phyloP scores from a whole-genome alignment of 1,140 invertebrate genomes.

The Apis laboriosa region DNA sequence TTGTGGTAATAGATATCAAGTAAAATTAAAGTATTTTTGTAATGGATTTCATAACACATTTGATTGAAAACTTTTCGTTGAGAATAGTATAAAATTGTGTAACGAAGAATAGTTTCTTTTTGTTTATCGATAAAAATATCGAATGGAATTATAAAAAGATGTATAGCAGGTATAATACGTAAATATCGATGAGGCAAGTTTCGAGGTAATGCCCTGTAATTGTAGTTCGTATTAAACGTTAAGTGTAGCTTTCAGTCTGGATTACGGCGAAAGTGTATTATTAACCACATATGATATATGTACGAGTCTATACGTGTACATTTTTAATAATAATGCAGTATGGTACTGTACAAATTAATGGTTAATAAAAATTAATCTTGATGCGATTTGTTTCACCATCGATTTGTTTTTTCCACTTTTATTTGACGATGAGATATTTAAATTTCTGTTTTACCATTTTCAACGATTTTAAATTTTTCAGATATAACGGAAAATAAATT shows the following conservation, averaged over 20 bases:
- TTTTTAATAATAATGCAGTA: background rate
- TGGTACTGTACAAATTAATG: background rate
- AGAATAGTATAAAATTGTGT: too few relatives aligned
- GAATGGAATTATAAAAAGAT: background rate
- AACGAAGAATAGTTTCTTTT: background rate
- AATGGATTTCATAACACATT: too few relatives aligned
- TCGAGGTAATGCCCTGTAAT: conserved; percentile 28
- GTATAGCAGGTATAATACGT: background rate
- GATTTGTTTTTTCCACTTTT: too few relatives aligned
- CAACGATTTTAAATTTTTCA: too few relatives aligned
- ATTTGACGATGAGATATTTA: too few relatives aligned
- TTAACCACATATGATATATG: background rate
- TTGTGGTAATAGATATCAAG: too few relatives aligned
- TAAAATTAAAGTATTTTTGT: too few relatives aligned
- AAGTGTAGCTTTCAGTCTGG: conserved; percentile 2
- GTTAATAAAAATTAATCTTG: conserved; percentile 14
- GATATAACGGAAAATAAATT: too few relatives aligned
- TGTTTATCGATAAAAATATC: background rate
- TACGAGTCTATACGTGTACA: background rate
- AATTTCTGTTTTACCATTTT: too few relatives aligned
- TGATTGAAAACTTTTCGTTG: too few relatives aligned
- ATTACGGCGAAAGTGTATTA: conserved; percentile 29
- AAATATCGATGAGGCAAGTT: conserved; percentile 17
- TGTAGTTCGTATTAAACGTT: conserved; percentile 10
- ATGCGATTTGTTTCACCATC: conserved; percentile 1